Base-by-base conservation (phyloP, 1,140 invertebrate species). In the Anagrus nilaparvatae region DNA sequence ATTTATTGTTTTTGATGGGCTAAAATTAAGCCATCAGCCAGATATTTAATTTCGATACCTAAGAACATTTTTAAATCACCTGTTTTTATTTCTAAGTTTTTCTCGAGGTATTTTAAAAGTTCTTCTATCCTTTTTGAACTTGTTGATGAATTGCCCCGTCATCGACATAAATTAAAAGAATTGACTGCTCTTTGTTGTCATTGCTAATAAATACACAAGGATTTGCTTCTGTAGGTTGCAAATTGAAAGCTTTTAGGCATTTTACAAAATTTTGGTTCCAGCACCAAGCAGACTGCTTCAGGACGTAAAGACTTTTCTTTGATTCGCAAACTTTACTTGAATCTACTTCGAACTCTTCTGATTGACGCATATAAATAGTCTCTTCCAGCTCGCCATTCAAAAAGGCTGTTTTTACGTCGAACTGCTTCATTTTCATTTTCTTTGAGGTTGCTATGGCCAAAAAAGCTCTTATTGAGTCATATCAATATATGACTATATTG, bases 211-310 rank as follows among this genome's bases (percentile, higher is more conserved):
- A 52, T n/a, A 52, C 28, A 41, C 48, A 47, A 2, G 40, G 40
- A 42, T 50, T 48, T 5, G 46, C 46, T 8, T 33, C 29, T 4
- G 35, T 46, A 18, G 30, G 33, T 38, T 52, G 44, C 7, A 57
- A 33, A 37, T 52, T 36, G 13, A 40, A 39, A 30, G 18, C 24
- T 10, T 39, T 27, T 32, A 44, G 25, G 8, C 16, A 41, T 16
- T 20, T 49, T 31, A n/a, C 46, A 30, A 25, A 49, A 38, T 16
- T 50, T 50, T n/a, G 52, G 14, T 63, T 63, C 58, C 59, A 63
- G 39, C 60, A 61, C 16, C 58, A 33, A 4, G 56, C 52, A 25
- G 67, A 48, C 44, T 68, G 62, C 40, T 65, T 64, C n/a, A 69
- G 42, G 2, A 63, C 63, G 49, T 66, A 65, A 4, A 67, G 17